Percentiles rank a stretch among this genome's conserved stretches.
Conservation (phyloP, 2,888 invertebrate species). For the Philereme transversata region DNA sequence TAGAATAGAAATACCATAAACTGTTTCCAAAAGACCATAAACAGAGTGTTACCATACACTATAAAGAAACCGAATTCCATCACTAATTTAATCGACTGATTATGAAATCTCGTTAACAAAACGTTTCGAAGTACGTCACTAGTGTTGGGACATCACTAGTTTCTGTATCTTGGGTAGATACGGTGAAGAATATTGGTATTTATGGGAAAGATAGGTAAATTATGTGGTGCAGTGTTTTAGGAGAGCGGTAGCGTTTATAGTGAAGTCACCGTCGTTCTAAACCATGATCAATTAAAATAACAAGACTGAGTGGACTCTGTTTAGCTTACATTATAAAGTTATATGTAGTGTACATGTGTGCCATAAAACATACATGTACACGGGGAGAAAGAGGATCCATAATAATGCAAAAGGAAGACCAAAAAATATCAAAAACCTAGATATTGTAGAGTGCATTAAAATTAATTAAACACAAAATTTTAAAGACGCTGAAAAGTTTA, state of each 20-base stretch:
- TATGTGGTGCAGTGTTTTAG: conserved; percentile 2
- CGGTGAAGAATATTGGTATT: conserved; percentile 21
- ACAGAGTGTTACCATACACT: conserved; percentile 34
- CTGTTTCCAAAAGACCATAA: conserved; percentile 30
- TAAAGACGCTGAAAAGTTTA: no score
- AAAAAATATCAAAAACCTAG: no score
- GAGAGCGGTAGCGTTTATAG: conserved; percentile 8
- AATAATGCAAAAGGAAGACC: no score
- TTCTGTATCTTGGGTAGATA: conserved; percentile 58
- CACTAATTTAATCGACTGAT: conserved; percentile 44
- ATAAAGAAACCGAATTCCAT: conserved; percentile 36
- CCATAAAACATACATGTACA: no score
- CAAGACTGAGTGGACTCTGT: no score
- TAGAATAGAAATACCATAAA: conserved; percentile 31
- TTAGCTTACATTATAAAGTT: no score
- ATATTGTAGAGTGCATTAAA: no score
- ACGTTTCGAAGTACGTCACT: conserved; percentile 37
- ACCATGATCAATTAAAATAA: no score
- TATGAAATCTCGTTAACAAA: conserved; percentile 41
- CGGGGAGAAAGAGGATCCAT: no score
- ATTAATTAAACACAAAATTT: no score
- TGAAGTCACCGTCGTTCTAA: neutral
- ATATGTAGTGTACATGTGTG: no score
- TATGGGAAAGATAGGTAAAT: conserved; percentile 10
- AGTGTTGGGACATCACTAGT: conserved; percentile 49